These are phyloP conservation scores for Lepas anatifera DNA, from an alignment of 2,888 invertebrate genomes.

Conservation along the genomic window DNA sequence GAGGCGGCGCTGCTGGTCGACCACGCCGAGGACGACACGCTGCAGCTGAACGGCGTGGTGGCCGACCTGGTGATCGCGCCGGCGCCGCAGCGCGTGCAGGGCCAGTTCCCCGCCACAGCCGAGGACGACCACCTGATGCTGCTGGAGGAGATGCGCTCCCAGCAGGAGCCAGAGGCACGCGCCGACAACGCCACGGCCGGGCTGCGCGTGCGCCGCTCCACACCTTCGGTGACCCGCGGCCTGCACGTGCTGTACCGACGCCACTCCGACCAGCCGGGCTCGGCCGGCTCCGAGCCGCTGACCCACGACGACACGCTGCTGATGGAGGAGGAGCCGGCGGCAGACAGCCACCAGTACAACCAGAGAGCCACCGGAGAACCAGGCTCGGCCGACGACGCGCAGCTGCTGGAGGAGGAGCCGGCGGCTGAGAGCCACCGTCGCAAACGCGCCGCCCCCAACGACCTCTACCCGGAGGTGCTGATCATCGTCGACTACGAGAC, in stretches of 20 bases:
- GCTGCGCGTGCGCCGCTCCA: too few relatives aligned
- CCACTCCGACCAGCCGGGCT: constrained; percentile 44
- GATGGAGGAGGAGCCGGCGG: too few relatives aligned
- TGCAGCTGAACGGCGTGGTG: background rate
- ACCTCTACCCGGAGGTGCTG: constrained; percentile 7
- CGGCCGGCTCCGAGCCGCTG: constrained; percentile 56
- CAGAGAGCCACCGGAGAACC: too few relatives aligned
- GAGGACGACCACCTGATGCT: background rate
- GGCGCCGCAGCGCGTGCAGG: background rate
- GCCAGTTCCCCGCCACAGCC: background rate
- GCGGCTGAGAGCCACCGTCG: background rate
- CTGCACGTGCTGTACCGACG: background rate
- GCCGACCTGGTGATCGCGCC: background rate
- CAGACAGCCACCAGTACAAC: too few relatives aligned
- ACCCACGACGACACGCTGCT: too few relatives aligned
- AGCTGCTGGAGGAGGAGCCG: background rate
- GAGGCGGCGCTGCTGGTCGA: background rate
- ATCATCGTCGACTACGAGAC: background rate
- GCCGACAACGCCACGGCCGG: too few relatives aligned
- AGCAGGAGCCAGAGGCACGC: too few relatives aligned
- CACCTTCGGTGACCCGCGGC: background rate
- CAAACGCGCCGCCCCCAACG: background rate
- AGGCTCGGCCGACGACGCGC: too few relatives aligned
- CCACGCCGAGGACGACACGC: background rate
- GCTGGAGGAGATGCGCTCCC: too few relatives aligned